Conservation (phyloP, 2,113 vertebrate species). For the Gnathonemus longibarbis region DNA sequence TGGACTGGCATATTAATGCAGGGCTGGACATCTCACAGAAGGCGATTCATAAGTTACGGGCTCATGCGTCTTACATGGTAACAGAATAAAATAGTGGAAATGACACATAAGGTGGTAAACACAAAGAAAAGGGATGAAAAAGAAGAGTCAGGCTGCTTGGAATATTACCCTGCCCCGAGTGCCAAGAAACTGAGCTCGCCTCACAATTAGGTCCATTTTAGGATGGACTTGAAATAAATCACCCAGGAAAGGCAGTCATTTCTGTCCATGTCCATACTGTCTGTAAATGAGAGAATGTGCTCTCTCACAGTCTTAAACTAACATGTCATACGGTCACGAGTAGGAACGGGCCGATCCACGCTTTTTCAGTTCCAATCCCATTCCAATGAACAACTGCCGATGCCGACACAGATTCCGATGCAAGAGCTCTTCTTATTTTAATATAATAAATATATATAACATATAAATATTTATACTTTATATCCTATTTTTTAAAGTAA, state of each 20-base stretch:
- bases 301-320: background rate
- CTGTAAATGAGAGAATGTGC: background rate
- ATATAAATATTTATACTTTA: no score
- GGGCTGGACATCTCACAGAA: background rate
- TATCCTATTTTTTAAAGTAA: no score
- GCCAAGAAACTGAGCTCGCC: background rate
- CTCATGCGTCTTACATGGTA: background rate
- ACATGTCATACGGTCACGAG: background rate
- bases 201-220: background rate
- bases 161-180: no score
- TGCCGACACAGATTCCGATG: no score
- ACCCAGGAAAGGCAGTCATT: background rate
- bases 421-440: no score
- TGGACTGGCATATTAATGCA: background rate
- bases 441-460: no score
- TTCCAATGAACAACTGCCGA: no score
- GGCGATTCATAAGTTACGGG: background rate
- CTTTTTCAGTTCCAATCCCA: no score
- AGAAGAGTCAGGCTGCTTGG: background rate
- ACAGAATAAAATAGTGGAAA: background rate
- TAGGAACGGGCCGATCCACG: no score
- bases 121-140: background rate
- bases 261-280: background rate
- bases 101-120: background rate
- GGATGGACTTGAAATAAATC: background rate